Evolutionary conservation across 2,797 vertebrate species (phyloP).

Genomic region (Danio albolineatus): DNA sequence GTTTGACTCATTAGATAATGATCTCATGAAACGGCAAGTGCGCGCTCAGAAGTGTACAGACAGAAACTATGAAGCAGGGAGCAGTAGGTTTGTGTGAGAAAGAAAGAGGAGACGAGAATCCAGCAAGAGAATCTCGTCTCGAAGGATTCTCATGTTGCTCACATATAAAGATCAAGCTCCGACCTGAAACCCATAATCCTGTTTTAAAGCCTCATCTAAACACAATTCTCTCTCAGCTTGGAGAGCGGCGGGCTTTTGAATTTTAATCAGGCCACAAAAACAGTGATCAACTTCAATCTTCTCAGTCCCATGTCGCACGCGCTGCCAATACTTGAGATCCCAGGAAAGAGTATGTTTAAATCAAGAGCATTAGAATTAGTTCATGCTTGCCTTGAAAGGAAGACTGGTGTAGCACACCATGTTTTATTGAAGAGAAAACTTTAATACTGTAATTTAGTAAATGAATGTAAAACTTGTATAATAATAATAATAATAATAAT

Average conservation of each 20-base stretch:
- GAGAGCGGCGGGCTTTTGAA: background rate
- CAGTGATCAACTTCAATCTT: background rate
- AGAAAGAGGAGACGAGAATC: background rate
- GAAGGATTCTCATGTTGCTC: conserved; percentile 48
- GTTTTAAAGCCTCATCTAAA: conserved; percentile 46
- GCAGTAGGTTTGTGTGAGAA: background rate
- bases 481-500: too few relatives aligned
- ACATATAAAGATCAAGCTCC: conserved; percentile 45
- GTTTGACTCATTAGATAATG: conserved; percentile 21
- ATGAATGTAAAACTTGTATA: too few relatives aligned
- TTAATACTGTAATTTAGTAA: background rate
- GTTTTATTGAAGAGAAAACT: background rate
- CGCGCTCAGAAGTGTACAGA: conserved; percentile 35
- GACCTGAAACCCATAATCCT: conserved; percentile 46
- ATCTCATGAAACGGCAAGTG: conserved; percentile 3
- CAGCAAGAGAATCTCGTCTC: background rate
- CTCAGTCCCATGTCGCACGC: background rate
- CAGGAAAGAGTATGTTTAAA: background rate
- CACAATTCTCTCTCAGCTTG: conserved; percentile 10
- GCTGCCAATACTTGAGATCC: background rate
- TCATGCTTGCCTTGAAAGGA: background rate
- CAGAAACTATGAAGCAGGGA: background rate
- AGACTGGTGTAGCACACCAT: background rate
- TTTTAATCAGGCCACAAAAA: conserved; percentile 16
- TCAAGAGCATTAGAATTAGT: background rate